These are phyloP conservation scores for Hyaena hyaena DNA, from an alignment of 2,113 vertebrate species.

Conservation along the genomic window DNA sequence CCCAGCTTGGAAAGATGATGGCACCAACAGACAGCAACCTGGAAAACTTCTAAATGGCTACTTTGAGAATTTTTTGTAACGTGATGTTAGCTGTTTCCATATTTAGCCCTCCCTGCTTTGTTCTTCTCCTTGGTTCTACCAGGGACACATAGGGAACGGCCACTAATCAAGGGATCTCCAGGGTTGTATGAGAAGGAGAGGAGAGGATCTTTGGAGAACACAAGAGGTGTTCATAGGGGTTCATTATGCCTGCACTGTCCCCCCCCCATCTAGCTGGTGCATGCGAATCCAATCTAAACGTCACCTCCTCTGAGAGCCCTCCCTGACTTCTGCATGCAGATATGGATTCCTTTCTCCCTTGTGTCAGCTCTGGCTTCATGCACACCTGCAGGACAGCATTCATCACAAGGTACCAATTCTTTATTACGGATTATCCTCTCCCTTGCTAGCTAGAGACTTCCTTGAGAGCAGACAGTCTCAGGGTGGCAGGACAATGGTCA, in stretches of 20 bases:
- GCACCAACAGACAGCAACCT: background rate
- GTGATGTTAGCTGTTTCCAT: background rate
- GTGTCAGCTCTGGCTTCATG: no score
- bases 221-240: background rate
- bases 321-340: background rate
- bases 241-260: background rate
- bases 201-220: background rate
- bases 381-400: background rate
- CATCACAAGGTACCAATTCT: background rate
- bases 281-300: background rate
- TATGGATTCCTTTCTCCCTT: background rate
- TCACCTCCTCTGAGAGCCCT: background rate
- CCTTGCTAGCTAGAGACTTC: background rate
- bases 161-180: background rate
- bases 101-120: background rate
- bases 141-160: background rate
- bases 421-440: background rate
- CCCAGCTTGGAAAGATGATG: background rate
- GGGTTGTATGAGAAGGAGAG: background rate
- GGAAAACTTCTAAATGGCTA: background rate
- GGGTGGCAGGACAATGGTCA: background rate
- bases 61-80: background rate
- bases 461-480: background rate
- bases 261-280: background rate
- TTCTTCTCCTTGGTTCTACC: rapidly evolving